These are phyloP conservation scores for Brenthis hecate DNA, from an alignment of 2,888 invertebrate genomes.

Conservation along the genomic window DNA sequence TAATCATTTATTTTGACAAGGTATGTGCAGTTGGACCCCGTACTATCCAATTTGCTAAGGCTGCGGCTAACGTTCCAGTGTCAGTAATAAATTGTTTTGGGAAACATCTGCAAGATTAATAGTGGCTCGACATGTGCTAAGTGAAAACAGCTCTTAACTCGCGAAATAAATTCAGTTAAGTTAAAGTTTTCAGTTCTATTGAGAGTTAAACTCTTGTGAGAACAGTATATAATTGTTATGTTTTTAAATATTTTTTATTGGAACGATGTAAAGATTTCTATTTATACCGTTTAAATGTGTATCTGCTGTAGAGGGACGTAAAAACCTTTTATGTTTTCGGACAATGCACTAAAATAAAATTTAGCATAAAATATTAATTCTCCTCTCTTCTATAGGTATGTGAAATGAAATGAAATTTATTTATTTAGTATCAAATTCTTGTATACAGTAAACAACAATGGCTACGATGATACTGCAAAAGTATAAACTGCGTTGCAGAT, in stretches of 20 bases:
- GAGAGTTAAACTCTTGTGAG: neutral
- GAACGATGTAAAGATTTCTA: conserved; percentile 50
- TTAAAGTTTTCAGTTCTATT: neutral
- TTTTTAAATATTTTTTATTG: conserved; percentile 49
- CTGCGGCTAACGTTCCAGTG: conserved; percentile 58
- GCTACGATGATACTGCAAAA: no score
- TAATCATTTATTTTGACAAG: conserved; percentile 17
- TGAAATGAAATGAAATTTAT: no score
- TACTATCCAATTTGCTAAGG: conserved; percentile 64
- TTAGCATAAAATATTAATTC: conserved; percentile 35
- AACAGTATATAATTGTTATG: neutral
- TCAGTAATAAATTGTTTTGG: conserved; percentile 74
- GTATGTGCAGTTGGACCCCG: conserved; percentile 57
- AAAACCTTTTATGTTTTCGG: conserved; percentile 72
- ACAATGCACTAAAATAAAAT: conserved; percentile 50
- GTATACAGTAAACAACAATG: no score
- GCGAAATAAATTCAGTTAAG: conserved; percentile 32
- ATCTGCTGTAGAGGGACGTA: conserved; percentile 46
- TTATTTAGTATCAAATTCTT: no score
- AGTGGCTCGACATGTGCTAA: conserved; percentile 67
- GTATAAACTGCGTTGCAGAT: no score
- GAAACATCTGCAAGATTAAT: conserved; percentile 75
- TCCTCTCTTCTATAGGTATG: conserved; percentile 11
- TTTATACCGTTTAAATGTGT: conserved; percentile 57
- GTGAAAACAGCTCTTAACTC: conserved; percentile 61